Percentiles rank a stretch among this genome's conserved stretches.
Conservation (phyloP, 2,113 vertebrate genomes). For the Rhadina sibilatrix region DNA sequence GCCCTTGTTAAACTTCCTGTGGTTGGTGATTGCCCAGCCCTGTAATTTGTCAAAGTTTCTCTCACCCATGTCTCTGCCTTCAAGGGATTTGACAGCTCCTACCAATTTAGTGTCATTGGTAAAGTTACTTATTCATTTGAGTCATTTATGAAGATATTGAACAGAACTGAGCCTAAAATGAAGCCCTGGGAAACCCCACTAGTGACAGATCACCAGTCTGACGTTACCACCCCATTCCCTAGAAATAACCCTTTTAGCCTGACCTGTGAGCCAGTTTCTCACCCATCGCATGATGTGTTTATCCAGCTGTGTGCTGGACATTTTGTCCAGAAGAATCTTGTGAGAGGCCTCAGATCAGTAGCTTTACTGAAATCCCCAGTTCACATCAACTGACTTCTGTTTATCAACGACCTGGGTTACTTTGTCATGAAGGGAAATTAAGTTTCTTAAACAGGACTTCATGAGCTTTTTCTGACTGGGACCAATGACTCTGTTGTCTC, state of each 20-base stretch:
- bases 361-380: not conserved
- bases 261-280: not conserved
- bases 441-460: not conserved
- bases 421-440: not conserved
- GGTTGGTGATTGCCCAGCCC: not conserved
- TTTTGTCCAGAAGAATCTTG: not conserved
- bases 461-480: not conserved
- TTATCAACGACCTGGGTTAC: not conserved
- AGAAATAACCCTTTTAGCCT: not conserved
- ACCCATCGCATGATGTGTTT: not conserved
- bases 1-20: not conserved
- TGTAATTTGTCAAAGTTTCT: not conserved
- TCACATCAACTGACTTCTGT: not conserved
- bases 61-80: not conserved
- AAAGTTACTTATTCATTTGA: not conserved
- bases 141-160: fast-evolving
- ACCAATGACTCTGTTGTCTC: not conserved
- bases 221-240: not conserved
- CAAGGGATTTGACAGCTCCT: not conserved
- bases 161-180: not conserved
- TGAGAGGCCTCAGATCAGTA: not conserved
- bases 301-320: not conserved
- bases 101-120: not conserved
- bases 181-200: not conserved
- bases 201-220: not conserved